Base-by-base conservation (phyloP, 2,113 vertebrate species). In the Trogon surrucura region DNA sequence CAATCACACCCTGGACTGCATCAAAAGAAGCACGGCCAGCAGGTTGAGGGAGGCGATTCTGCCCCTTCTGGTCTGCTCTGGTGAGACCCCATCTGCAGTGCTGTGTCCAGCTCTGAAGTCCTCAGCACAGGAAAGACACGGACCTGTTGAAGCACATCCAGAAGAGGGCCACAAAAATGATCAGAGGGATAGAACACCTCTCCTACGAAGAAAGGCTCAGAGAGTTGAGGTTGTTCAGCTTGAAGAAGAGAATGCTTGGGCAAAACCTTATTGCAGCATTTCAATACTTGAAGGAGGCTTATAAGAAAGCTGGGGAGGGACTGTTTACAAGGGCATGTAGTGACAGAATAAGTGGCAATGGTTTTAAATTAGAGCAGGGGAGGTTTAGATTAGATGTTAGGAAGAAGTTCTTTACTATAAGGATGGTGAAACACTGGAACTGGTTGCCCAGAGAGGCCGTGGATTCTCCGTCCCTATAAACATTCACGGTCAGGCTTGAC, bases 1-100 rank as follows among this genome's bases (percentile, higher is more conserved):
- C 34, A 45, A 73, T 25, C 0, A 0, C 1, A 7, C 22, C 27
- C 36, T 82, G 27, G 0, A 4, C 11, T 65, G 3, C 53, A 50
- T n/a, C 47, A 30, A 23, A 60, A 79, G 58, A 38, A 66, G 13
- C 0, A 0, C 3, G 21, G 47, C 7, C 73, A 50, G 23, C 10
- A 84, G 22, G 30, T 32, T 4, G 3, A 65, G n/a, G 44, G 64
- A 77, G 9, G 8, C 11, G 32, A 71, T 58, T 64, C 36, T 64
- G 41, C 41, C 4, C 16, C 22, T 47, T 79, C 58, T 56, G 41
- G 2, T 83, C 25, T 1, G 2, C 22, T 67, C 66, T 56, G 15
- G 2, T 29, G 26, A 51, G 54, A 62, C 2, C 32, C 11, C 41
- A 48, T 13, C 16, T 21, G 41, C 1, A 61, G 11, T 13, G 5